These are phyloP conservation scores for Cryptoblepharus egeriae DNA, from an alignment of 2,797 vertebrate genomes.

Conservation along the genomic window DNA sequence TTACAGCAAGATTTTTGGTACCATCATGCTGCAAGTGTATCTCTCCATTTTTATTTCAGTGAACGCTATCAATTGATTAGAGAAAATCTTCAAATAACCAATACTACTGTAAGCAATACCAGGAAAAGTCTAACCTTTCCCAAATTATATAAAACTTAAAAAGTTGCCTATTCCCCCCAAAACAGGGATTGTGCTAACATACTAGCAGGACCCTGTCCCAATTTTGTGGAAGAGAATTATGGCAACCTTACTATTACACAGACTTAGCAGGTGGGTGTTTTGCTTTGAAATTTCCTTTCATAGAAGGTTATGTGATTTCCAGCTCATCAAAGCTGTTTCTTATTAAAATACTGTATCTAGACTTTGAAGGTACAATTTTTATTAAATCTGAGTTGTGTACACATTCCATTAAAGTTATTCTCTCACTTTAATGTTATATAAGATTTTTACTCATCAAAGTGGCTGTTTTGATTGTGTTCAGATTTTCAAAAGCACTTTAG, in stretches of 20 bases:
- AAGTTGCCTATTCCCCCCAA: neutral
- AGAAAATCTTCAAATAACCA: too few relatives aligned
- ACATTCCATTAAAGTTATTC: slow-evolving; percentile 10
- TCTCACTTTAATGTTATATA: slow-evolving; percentile 23
- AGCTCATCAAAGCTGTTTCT: slow-evolving; percentile 38
- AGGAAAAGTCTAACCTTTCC: neutral
- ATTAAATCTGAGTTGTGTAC: neutral
- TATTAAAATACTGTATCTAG: slow-evolving; percentile 19
- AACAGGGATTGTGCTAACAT: too few relatives aligned
- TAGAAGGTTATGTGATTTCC: slow-evolving; percentile 24
- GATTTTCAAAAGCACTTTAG: neutral
- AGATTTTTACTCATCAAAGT: slow-evolving; percentile 18
- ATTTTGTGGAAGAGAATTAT: too few relatives aligned
- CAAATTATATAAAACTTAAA: neutral
- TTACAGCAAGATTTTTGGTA: neutral
- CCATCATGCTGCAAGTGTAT: neutral
- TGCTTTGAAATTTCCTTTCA: slow-evolving; percentile 32
- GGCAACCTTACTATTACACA: too few relatives aligned
- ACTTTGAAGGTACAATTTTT: slow-evolving; percentile 46
- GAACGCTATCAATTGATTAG: neutral
- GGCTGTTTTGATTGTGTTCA: slow-evolving; percentile 13
- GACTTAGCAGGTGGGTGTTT: neutral
- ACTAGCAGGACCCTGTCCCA: too few relatives aligned
- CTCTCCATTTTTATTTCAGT: neutral
- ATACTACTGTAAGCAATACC: neutral